Evolutionary conservation across 2,888 invertebrate species (phyloP), one percentile per base, ranked within the genome.

Genomic region (Zaprionus obscuricornis): DNA sequence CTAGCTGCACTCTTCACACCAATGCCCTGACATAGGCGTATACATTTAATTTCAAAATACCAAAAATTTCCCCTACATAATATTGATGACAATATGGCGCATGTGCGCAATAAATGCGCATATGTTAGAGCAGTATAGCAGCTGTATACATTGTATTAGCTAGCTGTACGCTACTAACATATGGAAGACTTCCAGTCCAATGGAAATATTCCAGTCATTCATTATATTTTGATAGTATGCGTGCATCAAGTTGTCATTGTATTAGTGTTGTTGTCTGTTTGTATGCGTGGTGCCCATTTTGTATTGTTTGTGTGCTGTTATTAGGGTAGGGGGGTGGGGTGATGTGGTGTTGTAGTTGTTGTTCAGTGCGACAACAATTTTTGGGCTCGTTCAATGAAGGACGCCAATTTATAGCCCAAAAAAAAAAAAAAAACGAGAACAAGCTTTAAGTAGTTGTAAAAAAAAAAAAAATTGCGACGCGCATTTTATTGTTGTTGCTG

Each of bases 381-480:
- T 56, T 68, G 43, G 64, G 60, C 69, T 73, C 60, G 69, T 85
- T 88, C 81, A 88, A 89, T 89, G 89, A 88, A 89, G 89, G 88
- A 89, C 83, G 89, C 89, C 89, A 89, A 89, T 89, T 86, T 86
- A 86, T 87, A 64, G 74, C 46, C 56, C 16, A 62, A 69, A 81
- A 73, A 70, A 59, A 46, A 29, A 62, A 36, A 4, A n/a, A 22
- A 54, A 50, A 62, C 40, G 47, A 43, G 58, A 40, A 27, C 63
- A 34, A 36, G 14, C 26, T 37, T 13, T 29, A 26, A 67, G 57
- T 54, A 46, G 55, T 74, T n/a, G n/a, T n/a, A n/a, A n/a, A n/a
- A n/a, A n/a, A n/a, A n/a, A n/a, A n/a, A 56, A 58, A 69, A 73
- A 73, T 66, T 76, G 58, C 31, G 36, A 39, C 13, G 18, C 27